Evolutionary conservation across 2,113 vertebrate genomes (phyloP).

Genomic region (Sardina pilchardus): DNA sequence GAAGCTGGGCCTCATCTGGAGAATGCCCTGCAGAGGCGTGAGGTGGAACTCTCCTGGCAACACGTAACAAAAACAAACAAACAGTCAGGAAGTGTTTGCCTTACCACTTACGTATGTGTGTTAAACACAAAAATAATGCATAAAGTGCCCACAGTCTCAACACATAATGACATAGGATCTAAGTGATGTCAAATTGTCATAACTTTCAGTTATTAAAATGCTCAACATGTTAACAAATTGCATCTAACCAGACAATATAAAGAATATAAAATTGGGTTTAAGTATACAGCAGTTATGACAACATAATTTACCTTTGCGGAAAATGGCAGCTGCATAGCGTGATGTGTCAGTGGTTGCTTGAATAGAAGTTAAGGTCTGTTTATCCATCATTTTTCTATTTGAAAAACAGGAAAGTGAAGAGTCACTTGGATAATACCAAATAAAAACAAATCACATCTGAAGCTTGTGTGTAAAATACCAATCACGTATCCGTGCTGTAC

Average conservation of each 20-base stretch:
- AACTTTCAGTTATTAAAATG: background rate
- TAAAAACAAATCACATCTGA: background rate
- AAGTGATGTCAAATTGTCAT: background rate
- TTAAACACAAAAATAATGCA: background rate
- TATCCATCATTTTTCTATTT: constrained; percentile 95
- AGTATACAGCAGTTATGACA: background rate
- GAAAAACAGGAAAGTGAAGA: background rate
- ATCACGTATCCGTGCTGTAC: background rate
- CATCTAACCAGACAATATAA: background rate
- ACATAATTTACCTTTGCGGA: constrained; percentile 83
- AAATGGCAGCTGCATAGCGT: constrained; percentile 91
- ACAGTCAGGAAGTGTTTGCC: background rate
- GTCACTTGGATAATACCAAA: background rate
- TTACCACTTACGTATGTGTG: background rate
- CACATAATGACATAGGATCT: background rate
- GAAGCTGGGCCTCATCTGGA: constrained; percentile 96
- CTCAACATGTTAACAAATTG: background rate
- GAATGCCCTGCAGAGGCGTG: constrained; percentile 92
- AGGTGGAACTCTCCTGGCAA: constrained; percentile 90
- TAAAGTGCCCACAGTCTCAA: background rate
- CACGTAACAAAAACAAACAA: background rate
- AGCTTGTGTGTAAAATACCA: background rate
- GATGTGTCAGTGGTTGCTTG: constrained; percentile 91
- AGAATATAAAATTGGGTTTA: background rate
- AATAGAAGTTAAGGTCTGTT: constrained; percentile 91